Percentiles rank a stretch among this genome's conserved stretches.
These are phyloP conservation scores for Pocillopora verrucosa DNA, from an alignment of 64 coral and sea anemone genomes.

Conservation along the genomic window DNA sequence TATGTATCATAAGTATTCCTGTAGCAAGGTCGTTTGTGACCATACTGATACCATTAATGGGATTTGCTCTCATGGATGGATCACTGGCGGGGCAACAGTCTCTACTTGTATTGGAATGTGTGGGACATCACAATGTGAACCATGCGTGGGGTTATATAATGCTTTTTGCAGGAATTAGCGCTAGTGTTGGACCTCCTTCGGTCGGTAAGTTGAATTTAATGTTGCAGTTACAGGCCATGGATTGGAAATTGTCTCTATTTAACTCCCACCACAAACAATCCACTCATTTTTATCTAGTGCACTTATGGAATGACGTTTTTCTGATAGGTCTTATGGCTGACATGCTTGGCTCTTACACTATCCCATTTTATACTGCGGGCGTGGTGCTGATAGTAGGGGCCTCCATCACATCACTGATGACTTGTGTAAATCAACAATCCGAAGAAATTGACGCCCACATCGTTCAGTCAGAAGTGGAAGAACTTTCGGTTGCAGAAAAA, in stretches of 20 bases:
- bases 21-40: conserved; percentile 5
- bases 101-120: conserved; percentile 13
- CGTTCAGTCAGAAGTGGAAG: too few relatives aligned
- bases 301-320: neutral
- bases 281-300: too few relatives aligned
- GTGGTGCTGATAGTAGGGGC: conserved; percentile 27
- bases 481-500: too few relatives aligned
- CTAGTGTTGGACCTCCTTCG: conserved; percentile 19
- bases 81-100: conserved; percentile 3
- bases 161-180: neutral
- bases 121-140: conserved; percentile 26
- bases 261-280: neutral
- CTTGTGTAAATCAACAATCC: neutral
- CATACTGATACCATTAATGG: neutral
- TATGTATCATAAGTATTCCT: conserved; percentile 15
- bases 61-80: conserved; percentile 45
- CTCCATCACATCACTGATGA: neutral
- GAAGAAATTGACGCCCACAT: neutral
- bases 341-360: conserved; percentile 41
- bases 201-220: conserved; percentile 44
- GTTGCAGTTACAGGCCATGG: too few relatives aligned
- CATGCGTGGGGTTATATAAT: conserved; percentile 20
- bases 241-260: too few relatives aligned
- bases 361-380: conserved; percentile 41
- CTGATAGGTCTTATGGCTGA: conserved; percentile 58